Evolutionary conservation across 2,888 invertebrate species (phyloP).

Genomic region (Synergus laeviventris): DNA sequence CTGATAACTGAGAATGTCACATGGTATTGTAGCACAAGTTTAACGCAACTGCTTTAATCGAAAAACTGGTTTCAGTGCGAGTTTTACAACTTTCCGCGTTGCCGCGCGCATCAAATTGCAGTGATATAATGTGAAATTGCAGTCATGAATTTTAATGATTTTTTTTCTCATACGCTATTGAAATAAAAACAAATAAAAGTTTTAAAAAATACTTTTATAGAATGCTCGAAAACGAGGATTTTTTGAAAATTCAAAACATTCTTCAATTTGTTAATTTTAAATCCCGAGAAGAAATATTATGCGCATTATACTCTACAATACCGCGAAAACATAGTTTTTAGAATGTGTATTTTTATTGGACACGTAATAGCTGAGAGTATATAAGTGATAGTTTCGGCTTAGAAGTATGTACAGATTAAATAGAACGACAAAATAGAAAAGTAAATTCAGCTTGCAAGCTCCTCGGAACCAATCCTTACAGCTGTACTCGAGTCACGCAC

Average conservation of each 20-base stretch:
- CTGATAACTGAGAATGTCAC: not conserved
- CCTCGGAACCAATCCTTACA: conserved; percentile 40
- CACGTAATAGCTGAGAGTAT: not conserved
- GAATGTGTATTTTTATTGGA: not conserved
- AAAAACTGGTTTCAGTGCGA: not conserved
- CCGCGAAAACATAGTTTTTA: not conserved
- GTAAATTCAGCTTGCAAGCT: not conserved
- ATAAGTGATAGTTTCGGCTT: conserved; percentile 6
- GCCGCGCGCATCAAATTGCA: no score
- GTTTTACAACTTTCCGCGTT: not conserved
- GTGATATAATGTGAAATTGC: no score
- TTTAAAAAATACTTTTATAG: no score
- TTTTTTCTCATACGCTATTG: no score
- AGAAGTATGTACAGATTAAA: conserved; percentile 36
- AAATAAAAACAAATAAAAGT: no score
- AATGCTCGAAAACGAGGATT: no score
- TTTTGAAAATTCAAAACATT: no score
- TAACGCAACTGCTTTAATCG: not conserved
- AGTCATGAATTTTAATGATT: no score
- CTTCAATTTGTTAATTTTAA: no score
- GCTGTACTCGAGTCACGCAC: conserved; percentile 45
- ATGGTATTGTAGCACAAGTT: not conserved
- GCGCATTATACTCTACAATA: not conserved
- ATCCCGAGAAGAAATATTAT: not conserved
- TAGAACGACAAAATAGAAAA: conserved; percentile 21